phyloP scores from a whole-genome alignment of 2,797 vertebrate species.

The Lophotriccus pileatus region DNA sequence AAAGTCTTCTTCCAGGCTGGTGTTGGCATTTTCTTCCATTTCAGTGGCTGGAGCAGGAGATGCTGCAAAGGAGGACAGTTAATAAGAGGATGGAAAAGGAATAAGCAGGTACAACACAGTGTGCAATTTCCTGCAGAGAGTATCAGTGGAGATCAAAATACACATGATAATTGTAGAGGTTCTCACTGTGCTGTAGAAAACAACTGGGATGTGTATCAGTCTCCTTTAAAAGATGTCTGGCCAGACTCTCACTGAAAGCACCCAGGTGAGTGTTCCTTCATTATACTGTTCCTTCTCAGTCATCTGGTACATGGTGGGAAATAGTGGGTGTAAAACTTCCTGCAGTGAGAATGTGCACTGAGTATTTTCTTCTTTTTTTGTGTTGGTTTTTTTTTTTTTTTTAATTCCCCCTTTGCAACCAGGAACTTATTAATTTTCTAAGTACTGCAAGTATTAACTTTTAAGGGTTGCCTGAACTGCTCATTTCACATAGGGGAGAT shows the following conservation, averaged over 20 bases:
- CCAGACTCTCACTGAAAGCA: background rate
- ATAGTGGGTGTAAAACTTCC: background rate
- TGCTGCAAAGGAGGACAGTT: slow-evolving; percentile 34
- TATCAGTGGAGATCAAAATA: background rate
- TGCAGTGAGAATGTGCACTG: background rate
- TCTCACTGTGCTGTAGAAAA: background rate
- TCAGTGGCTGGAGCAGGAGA: background rate
- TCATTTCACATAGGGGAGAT: background rate
- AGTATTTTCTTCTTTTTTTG: background rate
- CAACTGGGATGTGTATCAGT: background rate
- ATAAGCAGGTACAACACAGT: background rate
- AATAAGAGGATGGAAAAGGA: background rate
- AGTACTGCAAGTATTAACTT: background rate
- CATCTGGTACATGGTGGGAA: background rate
- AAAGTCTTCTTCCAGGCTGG: slow-evolving; percentile 81
- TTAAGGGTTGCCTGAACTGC: background rate
- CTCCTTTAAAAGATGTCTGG: background rate
- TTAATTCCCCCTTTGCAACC: background rate
- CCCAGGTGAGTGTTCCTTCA: background rate
- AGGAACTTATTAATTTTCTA: background rate
- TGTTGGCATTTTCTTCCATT: slow-evolving; percentile 77
- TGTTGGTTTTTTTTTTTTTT: background rate
- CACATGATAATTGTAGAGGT: background rate
- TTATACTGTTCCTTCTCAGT: background rate
- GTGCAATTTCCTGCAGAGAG: background rate